Conservation (phyloP, 1,140 invertebrate species). For the Agraylea sexmaculata region DNA sequence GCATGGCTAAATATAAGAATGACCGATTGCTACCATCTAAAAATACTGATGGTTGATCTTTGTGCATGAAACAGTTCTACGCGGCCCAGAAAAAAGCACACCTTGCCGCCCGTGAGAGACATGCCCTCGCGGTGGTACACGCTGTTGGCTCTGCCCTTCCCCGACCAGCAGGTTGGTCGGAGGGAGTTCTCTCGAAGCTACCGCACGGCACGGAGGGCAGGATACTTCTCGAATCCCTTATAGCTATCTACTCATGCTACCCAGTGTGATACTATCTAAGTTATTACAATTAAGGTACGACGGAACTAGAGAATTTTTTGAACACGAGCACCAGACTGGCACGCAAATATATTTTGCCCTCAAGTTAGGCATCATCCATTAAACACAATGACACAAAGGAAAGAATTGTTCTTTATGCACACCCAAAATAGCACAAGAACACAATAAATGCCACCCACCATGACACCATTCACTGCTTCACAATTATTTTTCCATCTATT, state of each 20-base stretch:
- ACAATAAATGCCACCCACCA: too few species aligned
- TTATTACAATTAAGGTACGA: constrained; percentile 20
- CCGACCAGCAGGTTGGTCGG: constrained; percentile 78
- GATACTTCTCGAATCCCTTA: constrained; percentile 63
- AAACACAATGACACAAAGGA: not conserved
- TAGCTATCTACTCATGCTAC: constrained; percentile 21
- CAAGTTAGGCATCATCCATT: not conserved
- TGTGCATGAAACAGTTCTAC: constrained; percentile 27
- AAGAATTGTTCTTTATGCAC: too few species aligned
- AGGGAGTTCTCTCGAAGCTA: constrained; percentile 66
- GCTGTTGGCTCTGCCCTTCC: constrained; percentile 78
- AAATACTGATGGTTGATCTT: constrained; percentile 8
- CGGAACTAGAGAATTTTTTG: constrained; percentile 10
- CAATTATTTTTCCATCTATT: too few species aligned
- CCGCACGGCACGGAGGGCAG: constrained; percentile 59
- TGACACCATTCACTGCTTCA: too few species aligned
- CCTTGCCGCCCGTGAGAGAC: constrained; percentile 29
- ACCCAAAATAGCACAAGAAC: too few species aligned
- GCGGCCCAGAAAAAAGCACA: constrained; percentile 25
- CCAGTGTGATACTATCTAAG: constrained; percentile 20
- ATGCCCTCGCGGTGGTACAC: constrained; percentile 77
- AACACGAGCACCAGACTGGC: constrained; percentile 14
- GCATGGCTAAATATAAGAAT: too few species aligned
- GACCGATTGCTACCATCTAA: not conserved
- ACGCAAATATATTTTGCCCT: not conserved